Conservation (phyloP, 2,113 vertebrate species). For the Elachura formosa region DNA sequence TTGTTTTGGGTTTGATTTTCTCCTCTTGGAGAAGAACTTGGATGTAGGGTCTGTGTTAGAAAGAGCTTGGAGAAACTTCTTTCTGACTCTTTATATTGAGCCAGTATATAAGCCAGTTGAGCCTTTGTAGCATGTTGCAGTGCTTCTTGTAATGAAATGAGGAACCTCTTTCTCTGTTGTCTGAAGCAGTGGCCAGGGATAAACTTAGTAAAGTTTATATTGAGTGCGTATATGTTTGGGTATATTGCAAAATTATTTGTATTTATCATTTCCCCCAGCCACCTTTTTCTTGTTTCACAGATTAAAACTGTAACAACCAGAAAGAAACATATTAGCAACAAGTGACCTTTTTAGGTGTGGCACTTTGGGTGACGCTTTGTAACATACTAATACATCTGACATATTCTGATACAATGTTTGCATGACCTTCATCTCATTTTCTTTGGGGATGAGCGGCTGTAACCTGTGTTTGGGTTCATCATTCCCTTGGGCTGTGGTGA, state of each 20-base stretch:
- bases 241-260: background rate
- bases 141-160: background rate
- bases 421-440: background rate
- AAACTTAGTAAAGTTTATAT: background rate
- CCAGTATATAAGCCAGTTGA: background rate
- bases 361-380: background rate
- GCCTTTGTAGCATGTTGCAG: background rate
- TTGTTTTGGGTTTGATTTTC: background rate
- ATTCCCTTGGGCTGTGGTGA: background rate
- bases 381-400: background rate
- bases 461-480: background rate
- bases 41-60: background rate
- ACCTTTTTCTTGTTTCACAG: background rate
- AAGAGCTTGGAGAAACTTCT: background rate
- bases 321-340: background rate
- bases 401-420: background rate
- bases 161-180: background rate
- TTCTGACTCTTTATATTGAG: background rate
- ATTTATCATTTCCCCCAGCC: background rate
- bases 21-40: background rate
- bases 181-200: background rate
- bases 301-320: background rate
- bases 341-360: background rate
- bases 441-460: background rate
- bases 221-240: background rate